phyloP scores from a whole-genome alignment of 2,797 vertebrate genomes.

The Hydrocynus forskahlii region DNA sequence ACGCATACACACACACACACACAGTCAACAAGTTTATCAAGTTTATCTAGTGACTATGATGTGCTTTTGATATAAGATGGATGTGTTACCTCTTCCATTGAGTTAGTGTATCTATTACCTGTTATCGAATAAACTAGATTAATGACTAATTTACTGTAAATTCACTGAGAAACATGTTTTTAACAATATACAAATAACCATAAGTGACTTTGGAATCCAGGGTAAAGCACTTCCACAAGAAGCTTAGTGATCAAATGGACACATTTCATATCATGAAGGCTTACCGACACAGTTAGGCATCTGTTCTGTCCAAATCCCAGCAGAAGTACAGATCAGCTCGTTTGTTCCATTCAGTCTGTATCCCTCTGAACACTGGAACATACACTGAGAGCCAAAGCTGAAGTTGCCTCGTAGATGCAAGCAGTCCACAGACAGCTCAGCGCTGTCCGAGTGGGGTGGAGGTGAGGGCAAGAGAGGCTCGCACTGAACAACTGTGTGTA shows the following conservation, averaged over 20 bases:
- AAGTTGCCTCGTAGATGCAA: constrained; percentile 52
- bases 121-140: no score
- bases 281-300: constrained; percentile 44
- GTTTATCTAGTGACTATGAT: no score
- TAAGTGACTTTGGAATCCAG: no score
- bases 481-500: constrained; percentile 41
- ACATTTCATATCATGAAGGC: background rate
- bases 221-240: no score
- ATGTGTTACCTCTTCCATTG: no score
- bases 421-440: constrained; percentile 39
- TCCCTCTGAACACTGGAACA: constrained; percentile 60
- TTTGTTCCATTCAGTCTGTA: constrained; percentile 63
- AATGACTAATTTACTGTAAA: no score
- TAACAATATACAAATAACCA: no score
- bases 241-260: background rate
- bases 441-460: background rate
- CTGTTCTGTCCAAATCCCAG: constrained; percentile 64
- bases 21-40: no score
- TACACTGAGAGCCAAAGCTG: constrained; percentile 66
- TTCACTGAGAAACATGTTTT: no score
- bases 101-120: no score
- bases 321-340: constrained; percentile 66
- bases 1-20: no score
- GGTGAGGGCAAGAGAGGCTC: background rate
- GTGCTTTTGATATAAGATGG: no score